Percentiles rank a stretch among this genome's conserved stretches.
Evolutionary conservation across 2,113 vertebrate species (phyloP).

Genomic region (Prionailurus bengalensis): DNA sequence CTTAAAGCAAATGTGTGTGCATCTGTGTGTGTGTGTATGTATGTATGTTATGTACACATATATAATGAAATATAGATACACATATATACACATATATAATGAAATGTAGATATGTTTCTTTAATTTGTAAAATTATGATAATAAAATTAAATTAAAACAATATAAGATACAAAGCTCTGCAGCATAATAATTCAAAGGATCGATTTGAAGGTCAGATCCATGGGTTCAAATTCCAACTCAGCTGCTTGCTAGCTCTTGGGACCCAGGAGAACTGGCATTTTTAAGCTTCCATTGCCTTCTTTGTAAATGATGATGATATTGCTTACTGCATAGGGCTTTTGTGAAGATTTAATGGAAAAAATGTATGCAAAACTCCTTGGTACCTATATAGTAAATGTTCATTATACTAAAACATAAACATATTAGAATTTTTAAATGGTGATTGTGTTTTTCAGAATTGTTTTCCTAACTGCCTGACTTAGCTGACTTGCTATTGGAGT

Average conservation of each 20-base stretch:
- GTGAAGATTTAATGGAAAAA: background rate
- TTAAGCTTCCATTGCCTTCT: background rate
- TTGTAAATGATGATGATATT: slow-evolving; percentile 32
- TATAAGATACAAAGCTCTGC: background rate
- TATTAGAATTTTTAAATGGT: slow-evolving; percentile 2
- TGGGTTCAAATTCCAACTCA: slow-evolving; percentile 40
- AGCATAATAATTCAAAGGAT: slow-evolving; percentile 4
- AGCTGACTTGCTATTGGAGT: background rate
- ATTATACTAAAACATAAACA: background rate
- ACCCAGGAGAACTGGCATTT: background rate
- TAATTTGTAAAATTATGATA: background rate
- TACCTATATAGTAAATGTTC: background rate
- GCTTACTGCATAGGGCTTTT: background rate
- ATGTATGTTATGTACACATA: too few species aligned
- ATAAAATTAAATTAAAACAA: slow-evolving; percentile 11
- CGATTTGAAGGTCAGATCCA: background rate
- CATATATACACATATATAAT: background rate
- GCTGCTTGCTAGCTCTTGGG: background rate
- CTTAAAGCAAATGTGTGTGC: background rate
- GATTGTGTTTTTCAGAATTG: background rate
- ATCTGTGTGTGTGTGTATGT: background rate
- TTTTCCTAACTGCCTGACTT: background rate
- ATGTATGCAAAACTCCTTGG: slow-evolving; percentile 1
- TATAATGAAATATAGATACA: background rate
- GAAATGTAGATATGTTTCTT: background rate